Base-by-base conservation (phyloP, 2,888 invertebrate species). In the Heterodera filipjevi region DNA sequence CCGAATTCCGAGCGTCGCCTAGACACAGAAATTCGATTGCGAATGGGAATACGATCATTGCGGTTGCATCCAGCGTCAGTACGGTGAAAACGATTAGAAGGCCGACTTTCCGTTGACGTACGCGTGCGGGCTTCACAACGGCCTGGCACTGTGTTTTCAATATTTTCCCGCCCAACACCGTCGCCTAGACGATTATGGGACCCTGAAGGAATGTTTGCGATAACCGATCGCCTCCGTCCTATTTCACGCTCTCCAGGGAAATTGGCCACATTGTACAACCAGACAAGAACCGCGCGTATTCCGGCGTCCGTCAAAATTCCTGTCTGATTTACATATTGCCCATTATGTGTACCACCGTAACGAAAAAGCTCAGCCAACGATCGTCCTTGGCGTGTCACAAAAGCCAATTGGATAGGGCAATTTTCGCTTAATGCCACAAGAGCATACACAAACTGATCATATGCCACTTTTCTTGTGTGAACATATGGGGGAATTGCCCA, bases 401-500 rank as follows among this genome's bases (percentile, higher is more conserved):
- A 22, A 8, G n/a, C 59, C 59, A 59, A 6, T 8, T n/a, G 59
- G 16, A 44, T 66, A 8, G 33, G 33, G 19, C 33, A 73, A 10
- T 33, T 14, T 12, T 3, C 33, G 3, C 16, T 39, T 8, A 35
- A 22, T 22, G 33, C 14, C 1, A 64, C 2, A 10, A 73, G 33
- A 5, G 22, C 16, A 5, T 53, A 14, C 49, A 53, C 5, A 39
- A 44, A 8, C 22, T 73, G 35, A 35, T 73, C 73, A 27, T 73
- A 44, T 14, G 33, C 46, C 33, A n/a, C 64, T 30, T 22, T 8
- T 12, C 6, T 3, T 19, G 33, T 33, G 53, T 64, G 53, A 16
- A 73, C 64, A 44, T 73, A 73, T 22, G 73, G 73, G 8, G 44
- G 46, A 3, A 44, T 33, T 16, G 44, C 35, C 73, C 73, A 73